Evolutionary conservation across 2,113 vertebrate genomes (phyloP).

Genomic region (Vicugna pacos): DNA sequence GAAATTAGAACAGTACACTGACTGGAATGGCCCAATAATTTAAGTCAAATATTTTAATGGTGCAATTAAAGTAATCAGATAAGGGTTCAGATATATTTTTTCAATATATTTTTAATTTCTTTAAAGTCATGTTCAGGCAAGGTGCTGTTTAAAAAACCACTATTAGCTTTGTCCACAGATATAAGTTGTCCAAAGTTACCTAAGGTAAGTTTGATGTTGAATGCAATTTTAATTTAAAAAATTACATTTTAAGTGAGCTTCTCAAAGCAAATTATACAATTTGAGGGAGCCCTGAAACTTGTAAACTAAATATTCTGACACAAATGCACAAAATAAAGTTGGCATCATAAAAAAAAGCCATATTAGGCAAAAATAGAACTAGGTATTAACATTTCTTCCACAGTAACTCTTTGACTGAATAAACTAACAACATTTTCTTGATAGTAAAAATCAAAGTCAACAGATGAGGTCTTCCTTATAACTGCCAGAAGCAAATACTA

Average conservation of each 20-base stretch:
- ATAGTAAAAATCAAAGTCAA: constrained; percentile 33
- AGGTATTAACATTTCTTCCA: neutral
- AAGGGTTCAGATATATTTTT: constrained; percentile 84
- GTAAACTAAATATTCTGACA: constrained; percentile 88
- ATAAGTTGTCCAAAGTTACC: constrained; percentile 85
- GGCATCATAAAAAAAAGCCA: constrained; percentile 75
- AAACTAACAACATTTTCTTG: neutral
- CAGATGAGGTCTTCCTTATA: neutral
- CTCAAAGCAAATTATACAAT: constrained; percentile 83
- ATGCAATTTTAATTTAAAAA: constrained; percentile 85
- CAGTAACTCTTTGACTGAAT: neutral
- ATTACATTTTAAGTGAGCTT: constrained; percentile 74
- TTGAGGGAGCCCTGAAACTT: constrained; percentile 81
- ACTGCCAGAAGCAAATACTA: neutral
- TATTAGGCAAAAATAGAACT: neutral
- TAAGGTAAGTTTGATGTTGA: constrained; percentile 80
- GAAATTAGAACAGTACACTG: constrained; percentile 82
- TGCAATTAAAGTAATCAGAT: constrained; percentile 86
- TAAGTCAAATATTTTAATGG: constrained; percentile 86
- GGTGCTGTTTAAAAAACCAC: constrained; percentile 86
- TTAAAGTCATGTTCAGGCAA: constrained; percentile 87
- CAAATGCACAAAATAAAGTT: constrained; percentile 84
- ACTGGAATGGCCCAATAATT: constrained; percentile 86
- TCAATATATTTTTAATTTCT: constrained; percentile 88
- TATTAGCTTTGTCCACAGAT: constrained; percentile 84